A percentile compares a stretch with the other conserved stretches of the same genome.
Conservation (phyloP, 2,888 invertebrate genomes). For the Meganola albula region DNA sequence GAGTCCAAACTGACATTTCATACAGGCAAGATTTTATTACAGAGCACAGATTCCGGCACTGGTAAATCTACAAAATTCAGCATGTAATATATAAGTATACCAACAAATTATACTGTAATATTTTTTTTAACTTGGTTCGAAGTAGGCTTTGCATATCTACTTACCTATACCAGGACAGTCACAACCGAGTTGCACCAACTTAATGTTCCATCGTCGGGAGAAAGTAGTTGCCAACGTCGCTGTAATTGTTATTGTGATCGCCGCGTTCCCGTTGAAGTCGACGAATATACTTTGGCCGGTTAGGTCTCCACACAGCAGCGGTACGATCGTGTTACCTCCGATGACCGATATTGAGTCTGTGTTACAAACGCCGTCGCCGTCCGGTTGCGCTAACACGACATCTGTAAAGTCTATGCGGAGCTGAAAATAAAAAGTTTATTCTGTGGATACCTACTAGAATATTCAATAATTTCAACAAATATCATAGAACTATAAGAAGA, state of each 20-base stretch:
- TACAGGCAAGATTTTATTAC: too few relatives aligned
- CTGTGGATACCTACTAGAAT: too few relatives aligned
- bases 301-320: constrained; percentile 87
- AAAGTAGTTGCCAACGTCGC: constrained; percentile 79
- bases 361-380: constrained; percentile 78
- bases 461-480: too few relatives aligned
- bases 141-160: too few relatives aligned
- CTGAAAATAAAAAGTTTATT: too few relatives aligned
- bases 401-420: constrained; percentile 87
- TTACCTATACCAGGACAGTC: constrained; percentile 82
- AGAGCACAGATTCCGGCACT: too few relatives aligned
- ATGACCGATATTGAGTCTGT: constrained; percentile 84
- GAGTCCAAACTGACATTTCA: too few relatives aligned
- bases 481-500: too few relatives aligned
- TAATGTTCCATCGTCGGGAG: constrained; percentile 85
- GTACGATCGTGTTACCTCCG: constrained; percentile 82
- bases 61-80: too few relatives aligned
- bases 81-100: too few relatives aligned
- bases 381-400: constrained; percentile 83
- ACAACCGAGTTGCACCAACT: constrained; percentile 84
- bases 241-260: constrained; percentile 82
- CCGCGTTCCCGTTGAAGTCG: constrained; percentile 82
- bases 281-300: constrained; percentile 87
- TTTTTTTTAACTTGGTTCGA: too few relatives aligned
- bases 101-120: too few relatives aligned